Conservation (phyloP, 2,888 invertebrate genomes). For the Plutella xylostella region DNA sequence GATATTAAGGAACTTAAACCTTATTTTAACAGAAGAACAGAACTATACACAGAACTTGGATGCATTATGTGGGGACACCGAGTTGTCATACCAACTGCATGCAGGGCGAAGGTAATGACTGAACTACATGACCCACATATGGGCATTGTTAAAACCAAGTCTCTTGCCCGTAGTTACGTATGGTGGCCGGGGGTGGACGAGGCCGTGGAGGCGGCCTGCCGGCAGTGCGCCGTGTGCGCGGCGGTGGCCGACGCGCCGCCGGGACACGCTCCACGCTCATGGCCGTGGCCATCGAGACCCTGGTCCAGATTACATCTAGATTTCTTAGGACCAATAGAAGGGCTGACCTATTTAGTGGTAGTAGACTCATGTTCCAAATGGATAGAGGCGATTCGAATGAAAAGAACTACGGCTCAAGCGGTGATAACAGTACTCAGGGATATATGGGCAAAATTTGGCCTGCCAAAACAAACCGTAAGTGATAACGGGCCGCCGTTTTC, state of each 20-base stretch:
- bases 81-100: constrained; percentile 12
- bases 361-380: not conserved
- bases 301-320: not conserved
- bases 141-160: constrained; percentile 16
- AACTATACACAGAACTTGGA: constrained; percentile 5
- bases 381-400: not conserved
- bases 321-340: too few relatives aligned
- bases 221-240: not conserved
- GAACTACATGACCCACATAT: constrained; percentile 14
- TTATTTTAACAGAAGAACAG: constrained; percentile 2
- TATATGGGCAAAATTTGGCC: not conserved
- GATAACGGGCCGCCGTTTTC: not conserved
- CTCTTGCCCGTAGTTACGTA: constrained; percentile 13
- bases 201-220: too few relatives aligned
- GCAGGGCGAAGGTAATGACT: constrained; percentile 9
- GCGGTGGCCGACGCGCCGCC: not conserved
- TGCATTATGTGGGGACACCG: constrained; percentile 15
- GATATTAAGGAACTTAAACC: constrained; percentile 1
- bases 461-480: too few relatives aligned
- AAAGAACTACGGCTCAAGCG: not conserved
- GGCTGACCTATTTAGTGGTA: not conserved
- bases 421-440: not conserved
- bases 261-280: not conserved
- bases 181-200: too few relatives aligned
- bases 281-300: not conserved